These are phyloP conservation scores for Xenops minutus DNA, from an alignment of 2,797 vertebrate species.

Conservation along the genomic window DNA sequence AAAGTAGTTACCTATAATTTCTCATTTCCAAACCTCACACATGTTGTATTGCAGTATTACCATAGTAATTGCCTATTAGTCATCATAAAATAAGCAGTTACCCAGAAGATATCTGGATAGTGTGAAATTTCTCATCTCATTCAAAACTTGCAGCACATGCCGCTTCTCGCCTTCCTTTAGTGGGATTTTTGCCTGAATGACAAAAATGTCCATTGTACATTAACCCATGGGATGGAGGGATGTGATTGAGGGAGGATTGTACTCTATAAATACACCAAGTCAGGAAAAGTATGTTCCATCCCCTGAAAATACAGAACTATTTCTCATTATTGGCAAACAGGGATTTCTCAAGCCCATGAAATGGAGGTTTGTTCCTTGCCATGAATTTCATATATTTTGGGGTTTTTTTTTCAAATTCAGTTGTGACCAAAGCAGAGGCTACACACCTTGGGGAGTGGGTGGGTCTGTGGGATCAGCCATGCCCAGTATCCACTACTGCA, in stretches of 20 bases:
- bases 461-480: fast-evolving
- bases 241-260: not conserved
- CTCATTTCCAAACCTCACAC: slow-evolving; percentile 80
- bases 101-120: slow-evolving; percentile 78
- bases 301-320: not conserved
- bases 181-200: slow-evolving; percentile 3
- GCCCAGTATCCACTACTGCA: not conserved
- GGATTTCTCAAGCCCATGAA: not conserved
- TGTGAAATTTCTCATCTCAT: slow-evolving; percentile 76
- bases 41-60: slow-evolving; percentile 81
- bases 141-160: slow-evolving; percentile 53
- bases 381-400: not conserved
- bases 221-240: not conserved
- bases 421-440: not conserved
- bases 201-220: not conserved
- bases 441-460: no score
- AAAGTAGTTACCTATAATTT: slow-evolving; percentile 81
- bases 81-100: slow-evolving; percentile 83
- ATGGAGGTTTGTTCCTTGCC: not conserved
- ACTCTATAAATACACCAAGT: not conserved
- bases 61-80: slow-evolving; percentile 86
- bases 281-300: not conserved
- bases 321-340: not conserved
- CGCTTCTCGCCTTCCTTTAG: not conserved
- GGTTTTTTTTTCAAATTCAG: not conserved